Evolutionary conservation across 2,888 invertebrate species (phyloP).

Genomic region (Acanthoscelides obtectus): DNA sequence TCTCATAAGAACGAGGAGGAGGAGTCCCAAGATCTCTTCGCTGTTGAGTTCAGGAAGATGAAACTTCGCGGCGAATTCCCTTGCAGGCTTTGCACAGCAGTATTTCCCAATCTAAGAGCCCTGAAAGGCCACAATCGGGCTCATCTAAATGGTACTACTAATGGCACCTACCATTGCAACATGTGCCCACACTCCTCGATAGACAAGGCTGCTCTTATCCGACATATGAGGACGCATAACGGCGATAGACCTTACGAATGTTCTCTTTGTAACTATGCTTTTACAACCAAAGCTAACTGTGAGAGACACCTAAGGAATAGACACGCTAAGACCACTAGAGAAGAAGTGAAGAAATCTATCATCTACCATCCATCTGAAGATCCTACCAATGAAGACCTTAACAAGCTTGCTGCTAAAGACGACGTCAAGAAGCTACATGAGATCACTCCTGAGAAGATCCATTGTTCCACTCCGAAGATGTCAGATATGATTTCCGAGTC

Average conservation of each 20-base stretch:
- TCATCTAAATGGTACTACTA: constrained; percentile 71
- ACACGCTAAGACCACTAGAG: constrained; percentile 79
- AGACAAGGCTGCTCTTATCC: constrained; percentile 86
- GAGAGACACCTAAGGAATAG: constrained; percentile 90
- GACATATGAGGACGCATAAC: constrained; percentile 92
- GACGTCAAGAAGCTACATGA: constrained; percentile 51
- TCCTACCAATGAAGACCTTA: constrained; percentile 70
- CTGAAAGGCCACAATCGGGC: constrained; percentile 87
- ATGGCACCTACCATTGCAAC: constrained; percentile 84
- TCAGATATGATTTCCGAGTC: constrained; percentile 21
- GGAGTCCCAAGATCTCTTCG: constrained; percentile 79
- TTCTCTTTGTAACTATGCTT: constrained; percentile 91
- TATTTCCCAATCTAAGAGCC: constrained; percentile 84
- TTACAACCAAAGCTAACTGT: constrained; percentile 96
- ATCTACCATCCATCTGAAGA: constrained; percentile 85
- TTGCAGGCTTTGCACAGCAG: constrained; percentile 81
- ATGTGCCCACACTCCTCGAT: constrained; percentile 86
- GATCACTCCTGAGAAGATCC: constrained; percentile 32
- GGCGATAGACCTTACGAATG: constrained; percentile 95
- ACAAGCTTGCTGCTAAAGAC: constrained; percentile 50
- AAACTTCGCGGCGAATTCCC: constrained; percentile 86
- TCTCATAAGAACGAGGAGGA: constrained; percentile 53
- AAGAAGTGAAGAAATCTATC: constrained; percentile 84
- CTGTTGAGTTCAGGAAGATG: constrained; percentile 83
- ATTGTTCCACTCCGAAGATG: constrained; percentile 39